Base-by-base conservation (phyloP, 2,888 invertebrate genomes). In the Ennomos erosarius region DNA sequence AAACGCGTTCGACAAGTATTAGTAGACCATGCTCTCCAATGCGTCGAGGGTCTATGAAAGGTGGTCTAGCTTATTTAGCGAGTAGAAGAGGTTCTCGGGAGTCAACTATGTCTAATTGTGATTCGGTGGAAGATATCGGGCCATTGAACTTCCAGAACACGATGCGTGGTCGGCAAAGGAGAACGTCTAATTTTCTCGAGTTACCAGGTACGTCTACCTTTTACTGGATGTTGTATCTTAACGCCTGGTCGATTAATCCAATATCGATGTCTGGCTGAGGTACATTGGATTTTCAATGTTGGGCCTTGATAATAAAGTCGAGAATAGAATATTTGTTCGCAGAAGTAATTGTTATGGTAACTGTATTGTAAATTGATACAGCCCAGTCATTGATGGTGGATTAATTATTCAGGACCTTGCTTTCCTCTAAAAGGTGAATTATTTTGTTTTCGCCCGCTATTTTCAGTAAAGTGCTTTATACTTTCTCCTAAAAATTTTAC, bases 141-240 rank as follows among this genome's bases (percentile, higher is more conserved):
- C 97, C 97, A 8, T 85, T 96, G 62, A 96, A 96, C 83, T 97
- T 97, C 83, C 96, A 96, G 76, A 95, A 95, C 65, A 96, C 96
- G 26, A 95, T 95, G 70, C 93, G 97, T 1, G 96, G 96, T 1
- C 93, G 96, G 12, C 97, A 97, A 78, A 90, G 97, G 34, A 92
- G 97, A 69, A 97, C 97, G 4, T 97, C 97, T 0, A 97, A 97
- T 87, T 97, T 97, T 80, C 91, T 97, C 51, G 97, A 97, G 82
- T 85, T 97, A 70, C 97, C 97, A 84, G 96, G 97, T 97, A 82
- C 89, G 88, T 81, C 52, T 34, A 50, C 12, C 9, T n/a, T 37
- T 16, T 9, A 9, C 10, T 47, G 13, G 44, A 47, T 13, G 5
- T 42, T 36, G 10, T 34, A 4, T n/a, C 12, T 35, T 52, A 6